Evolutionary conservation across 2,797 vertebrate genomes (phyloP), one percentile per base, ranked within the genome.

Genomic region (Periparus ater): DNA sequence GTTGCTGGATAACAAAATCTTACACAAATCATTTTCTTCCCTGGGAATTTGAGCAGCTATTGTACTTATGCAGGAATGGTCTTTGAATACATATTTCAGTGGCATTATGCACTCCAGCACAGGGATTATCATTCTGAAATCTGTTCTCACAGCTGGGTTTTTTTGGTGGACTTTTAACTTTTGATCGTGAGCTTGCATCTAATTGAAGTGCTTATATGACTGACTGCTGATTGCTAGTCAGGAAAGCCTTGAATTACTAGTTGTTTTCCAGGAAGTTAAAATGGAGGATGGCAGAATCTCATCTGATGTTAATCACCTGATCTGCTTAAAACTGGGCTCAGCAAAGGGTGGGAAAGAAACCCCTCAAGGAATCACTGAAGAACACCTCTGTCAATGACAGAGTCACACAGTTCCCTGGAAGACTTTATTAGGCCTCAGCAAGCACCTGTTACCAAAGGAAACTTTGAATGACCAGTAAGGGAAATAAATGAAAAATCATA

Each of bases 21-120:
- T 75, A 13, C 29, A 71, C 34, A 48, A 66, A 75, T 73, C 0
- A 22, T 93, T 83, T 83, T 83, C 47, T 87, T 45, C n/a, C 42
- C 57, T 51, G 50, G 38, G 22, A 86, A 57, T 79, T 61, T 87
- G 57, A 82, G 38, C 36, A 71, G 34, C 14, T 91, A 45, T 79
- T 92, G 29, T 89, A 84, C 58, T 88, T 83, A 36, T 40, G 40
- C 32, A 78, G 34, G 40, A 78, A 65, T 70, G 17, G 30, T 72
- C 50, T 88, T 77, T 83, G 65, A 95, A 91, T 95, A 75, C 44
- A 13, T 82, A 85, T 91, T 92, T 89, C 29, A 86, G 44, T 36
- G 88, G 44, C 44, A 66, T 88, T 88, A 63, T 6, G 1, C n/a
- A 61, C 47, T 86, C 88, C 21, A 94, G 25, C 20, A 11, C 72